phyloP scores from a whole-genome alignment of 2,888 invertebrate genomes.

The Antheraea yamamai region DNA sequence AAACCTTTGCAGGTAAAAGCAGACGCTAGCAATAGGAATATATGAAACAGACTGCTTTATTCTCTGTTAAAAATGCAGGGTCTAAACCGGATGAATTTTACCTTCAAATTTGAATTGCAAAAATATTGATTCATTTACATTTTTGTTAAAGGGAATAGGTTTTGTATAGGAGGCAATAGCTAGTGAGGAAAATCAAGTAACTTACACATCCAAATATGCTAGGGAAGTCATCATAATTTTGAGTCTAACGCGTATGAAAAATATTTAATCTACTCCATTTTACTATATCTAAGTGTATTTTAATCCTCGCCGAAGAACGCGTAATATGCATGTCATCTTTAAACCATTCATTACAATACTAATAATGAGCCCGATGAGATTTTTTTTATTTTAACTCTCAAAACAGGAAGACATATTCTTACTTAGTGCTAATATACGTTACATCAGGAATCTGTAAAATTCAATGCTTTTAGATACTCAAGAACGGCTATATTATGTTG shows the following conservation, averaged over 20 bases:
- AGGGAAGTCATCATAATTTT: neutral
- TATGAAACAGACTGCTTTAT: neutral
- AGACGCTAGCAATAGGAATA: neutral
- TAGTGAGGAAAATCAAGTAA: neutral
- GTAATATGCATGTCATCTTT: neutral
- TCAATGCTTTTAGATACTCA: no score
- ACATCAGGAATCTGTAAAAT: no score
- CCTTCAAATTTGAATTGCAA: neutral
- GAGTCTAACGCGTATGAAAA: neutral
- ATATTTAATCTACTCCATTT: neutral
- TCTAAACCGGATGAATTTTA: neutral
- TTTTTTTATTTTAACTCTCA: no score
- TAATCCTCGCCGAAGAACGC: neutral
- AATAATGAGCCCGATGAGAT: neutral
- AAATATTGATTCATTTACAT: constrained; percentile 1
- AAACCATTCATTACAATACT: neutral
- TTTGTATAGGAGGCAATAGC: neutral
- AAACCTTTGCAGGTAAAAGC: neutral
- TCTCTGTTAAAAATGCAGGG: neutral
- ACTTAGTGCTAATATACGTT: no score
- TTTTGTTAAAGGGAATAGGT: neutral
- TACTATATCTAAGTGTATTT: neutral
- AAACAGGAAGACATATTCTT: neutral
- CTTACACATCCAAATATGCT: neutral
- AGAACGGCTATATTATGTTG: no score